Evolutionary conservation across 2,888 invertebrate species (phyloP), one percentile per base, ranked within the genome.

Genomic region (Leptopterna dolabrata): DNA sequence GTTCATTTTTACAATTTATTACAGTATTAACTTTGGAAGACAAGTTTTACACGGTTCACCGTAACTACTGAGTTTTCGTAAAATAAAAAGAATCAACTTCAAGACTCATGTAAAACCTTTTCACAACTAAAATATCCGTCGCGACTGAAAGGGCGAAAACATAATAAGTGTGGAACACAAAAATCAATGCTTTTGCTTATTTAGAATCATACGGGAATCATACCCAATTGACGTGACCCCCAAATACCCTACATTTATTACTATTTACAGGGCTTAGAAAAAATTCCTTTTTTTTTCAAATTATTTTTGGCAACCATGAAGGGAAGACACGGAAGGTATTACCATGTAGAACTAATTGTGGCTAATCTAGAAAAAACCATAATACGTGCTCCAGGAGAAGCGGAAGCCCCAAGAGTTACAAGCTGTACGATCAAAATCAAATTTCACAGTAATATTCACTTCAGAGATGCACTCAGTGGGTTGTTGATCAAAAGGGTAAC

Each of bases 261-360:
- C 24, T 78, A 78, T 78, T 9, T 78, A 78, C 45, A 78, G 27
- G 78, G 78, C 45, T 47, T 78, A 78, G 19, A 63, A 78, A 78
- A 83, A 63, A 19, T 45, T n/a, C 45, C n/a, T n/a, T n/a, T n/a
- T n/a, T n/a, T n/a, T n/a, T n/a, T n/a, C n/a, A n/a, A n/a, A 80
- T 16, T 30, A 41, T 45, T 29, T 73, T 85, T 85, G 85, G 85
- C 85, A 85, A 85, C 76, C 45, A 73, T 73, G 76, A 70, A 85
- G 85, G 85, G 85, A 85, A 85, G 85, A 85, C 85, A 41, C 51
- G 16, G 73, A 85, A 85, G 76, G 76, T 81, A 81, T 81, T 45
- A 81, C 51, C 51, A 36, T 81, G 36, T 78, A 63, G 63, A 19
- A 63, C 24, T 63, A 63, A 51, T 16, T 14, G 24, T 63, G 24